A percentile compares a stretch with the other conserved stretches of the same genome.
Conservation (phyloP, 2,113 vertebrate species). For the Benitochromis conjunctus region DNA sequence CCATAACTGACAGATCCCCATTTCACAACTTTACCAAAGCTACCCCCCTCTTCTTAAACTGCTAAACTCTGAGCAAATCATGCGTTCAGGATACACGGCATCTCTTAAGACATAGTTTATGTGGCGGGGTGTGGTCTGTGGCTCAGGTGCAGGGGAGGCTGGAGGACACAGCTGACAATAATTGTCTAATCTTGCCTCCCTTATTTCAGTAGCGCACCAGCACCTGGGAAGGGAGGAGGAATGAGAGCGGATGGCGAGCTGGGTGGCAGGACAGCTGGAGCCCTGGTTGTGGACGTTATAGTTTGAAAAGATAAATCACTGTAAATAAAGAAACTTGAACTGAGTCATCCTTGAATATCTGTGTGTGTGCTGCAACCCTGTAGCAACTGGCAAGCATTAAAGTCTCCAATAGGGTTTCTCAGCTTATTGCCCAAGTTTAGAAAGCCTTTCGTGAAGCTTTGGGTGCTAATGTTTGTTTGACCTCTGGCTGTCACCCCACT, state of each 20-base stretch:
- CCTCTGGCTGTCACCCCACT: background rate
- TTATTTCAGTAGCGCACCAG: background rate
- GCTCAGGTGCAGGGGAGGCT: background rate
- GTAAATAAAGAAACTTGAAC: background rate
- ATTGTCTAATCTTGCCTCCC: background rate
- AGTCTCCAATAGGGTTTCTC: background rate
- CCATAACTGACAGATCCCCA: background rate
- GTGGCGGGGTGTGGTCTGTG: background rate
- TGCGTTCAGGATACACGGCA: background rate
- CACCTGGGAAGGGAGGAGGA: background rate
- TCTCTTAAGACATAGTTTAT: background rate
- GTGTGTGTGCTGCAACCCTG: background rate
- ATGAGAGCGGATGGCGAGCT: background rate
- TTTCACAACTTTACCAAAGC: background rate
- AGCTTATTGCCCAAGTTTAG: background rate
- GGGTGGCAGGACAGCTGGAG: background rate
- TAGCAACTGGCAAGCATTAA: background rate
- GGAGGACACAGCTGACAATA: background rate
- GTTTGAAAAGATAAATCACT: background rate
- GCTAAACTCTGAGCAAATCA: background rate
- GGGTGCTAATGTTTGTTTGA: background rate
- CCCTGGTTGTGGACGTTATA: background rate
- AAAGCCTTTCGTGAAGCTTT: background rate
- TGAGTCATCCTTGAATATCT: background rate
- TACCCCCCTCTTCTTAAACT: background rate